A percentile compares a stretch with the other conserved stretches of the same genome.
These are phyloP conservation scores for Chamaedrilus cognettii DNA, from an alignment of 2,888 invertebrate species.

Conservation along the genomic window DNA sequence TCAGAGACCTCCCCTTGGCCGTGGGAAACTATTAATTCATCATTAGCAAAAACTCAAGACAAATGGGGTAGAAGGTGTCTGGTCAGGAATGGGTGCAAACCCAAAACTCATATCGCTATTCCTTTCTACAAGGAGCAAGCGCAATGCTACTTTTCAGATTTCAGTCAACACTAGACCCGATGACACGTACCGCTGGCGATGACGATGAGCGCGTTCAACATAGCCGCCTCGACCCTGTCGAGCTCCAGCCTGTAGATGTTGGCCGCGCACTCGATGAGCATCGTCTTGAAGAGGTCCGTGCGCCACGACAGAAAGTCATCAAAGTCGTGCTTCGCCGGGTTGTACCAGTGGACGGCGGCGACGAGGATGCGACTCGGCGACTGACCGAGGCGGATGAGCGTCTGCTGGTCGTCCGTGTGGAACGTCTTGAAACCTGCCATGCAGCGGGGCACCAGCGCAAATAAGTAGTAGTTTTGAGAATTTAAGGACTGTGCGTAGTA, in stretches of 20 bases:
- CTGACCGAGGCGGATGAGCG: constrained; percentile 35
- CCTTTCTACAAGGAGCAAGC: too few species aligned
- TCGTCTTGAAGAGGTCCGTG: constrained; percentile 30
- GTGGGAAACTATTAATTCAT: too few species aligned
- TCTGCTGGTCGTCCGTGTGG: constrained; percentile 30
- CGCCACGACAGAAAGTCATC: constrained; percentile 35
- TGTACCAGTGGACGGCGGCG: constrained; percentile 36
- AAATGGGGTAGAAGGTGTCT: too few species aligned
- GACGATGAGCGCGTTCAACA: constrained; percentile 33
- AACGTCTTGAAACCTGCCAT: constrained; percentile 35
- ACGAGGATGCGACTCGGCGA: constrained; percentile 37
- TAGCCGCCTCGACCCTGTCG: constrained; percentile 32
- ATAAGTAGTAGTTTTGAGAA: too few species aligned
- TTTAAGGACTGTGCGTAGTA: too few species aligned
- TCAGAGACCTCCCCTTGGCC: too few species aligned
- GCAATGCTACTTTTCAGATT: too few species aligned
- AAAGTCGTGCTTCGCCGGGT: constrained; percentile 27
- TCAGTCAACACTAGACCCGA: neutral
- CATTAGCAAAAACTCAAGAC: too few species aligned
- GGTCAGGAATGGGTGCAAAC: too few species aligned
- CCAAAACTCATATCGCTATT: too few species aligned
- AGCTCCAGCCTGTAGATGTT: constrained; percentile 23
- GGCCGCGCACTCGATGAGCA: constrained; percentile 25
- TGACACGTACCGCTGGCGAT: constrained; percentile 32
- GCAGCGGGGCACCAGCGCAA: too few species aligned